Evolutionary conservation across 30 jellyfish, hydroid and myxozoan species (phyloP).

Genomic region (Hydra vulgaris): DNA sequence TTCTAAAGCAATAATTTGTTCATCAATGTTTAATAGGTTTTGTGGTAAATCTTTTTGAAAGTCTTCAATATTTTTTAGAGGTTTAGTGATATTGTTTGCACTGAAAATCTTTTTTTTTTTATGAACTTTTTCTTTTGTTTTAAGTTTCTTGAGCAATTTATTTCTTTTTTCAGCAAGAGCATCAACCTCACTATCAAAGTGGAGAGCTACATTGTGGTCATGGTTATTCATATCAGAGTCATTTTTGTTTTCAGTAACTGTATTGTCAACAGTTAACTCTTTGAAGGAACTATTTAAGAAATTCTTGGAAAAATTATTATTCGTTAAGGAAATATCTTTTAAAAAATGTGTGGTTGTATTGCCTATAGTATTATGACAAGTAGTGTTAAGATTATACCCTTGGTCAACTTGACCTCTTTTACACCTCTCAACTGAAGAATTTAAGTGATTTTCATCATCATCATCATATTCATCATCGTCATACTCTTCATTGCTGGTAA

Average conservation of each 20-base stretch:
- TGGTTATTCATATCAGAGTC: background rate
- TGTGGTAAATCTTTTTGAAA: background rate
- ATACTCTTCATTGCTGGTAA: background rate
- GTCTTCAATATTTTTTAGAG: background rate
- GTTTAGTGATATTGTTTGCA: too few relatives aligned
- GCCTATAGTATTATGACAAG: background rate
- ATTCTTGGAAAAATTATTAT: background rate
- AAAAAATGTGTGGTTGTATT: background rate
- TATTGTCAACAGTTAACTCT: background rate
- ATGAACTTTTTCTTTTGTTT: background rate
- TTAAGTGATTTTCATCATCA: background rate
- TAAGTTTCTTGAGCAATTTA: background rate
- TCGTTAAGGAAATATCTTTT: background rate
- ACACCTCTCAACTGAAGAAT: background rate
- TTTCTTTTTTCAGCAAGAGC: background rate
- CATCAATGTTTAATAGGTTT: constrained; percentile 2
- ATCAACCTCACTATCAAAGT: background rate
- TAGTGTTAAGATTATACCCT: background rate
- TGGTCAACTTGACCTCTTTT: background rate
- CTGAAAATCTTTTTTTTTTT: background rate
- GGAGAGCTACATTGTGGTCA: background rate
- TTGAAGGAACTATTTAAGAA: background rate
- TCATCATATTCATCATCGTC: background rate
- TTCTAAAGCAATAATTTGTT: constrained; percentile 7
- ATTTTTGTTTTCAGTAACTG: background rate